These are phyloP conservation scores for Cheilosia pagana DNA, from an alignment of 2,888 invertebrate species.

Conservation along the genomic window DNA sequence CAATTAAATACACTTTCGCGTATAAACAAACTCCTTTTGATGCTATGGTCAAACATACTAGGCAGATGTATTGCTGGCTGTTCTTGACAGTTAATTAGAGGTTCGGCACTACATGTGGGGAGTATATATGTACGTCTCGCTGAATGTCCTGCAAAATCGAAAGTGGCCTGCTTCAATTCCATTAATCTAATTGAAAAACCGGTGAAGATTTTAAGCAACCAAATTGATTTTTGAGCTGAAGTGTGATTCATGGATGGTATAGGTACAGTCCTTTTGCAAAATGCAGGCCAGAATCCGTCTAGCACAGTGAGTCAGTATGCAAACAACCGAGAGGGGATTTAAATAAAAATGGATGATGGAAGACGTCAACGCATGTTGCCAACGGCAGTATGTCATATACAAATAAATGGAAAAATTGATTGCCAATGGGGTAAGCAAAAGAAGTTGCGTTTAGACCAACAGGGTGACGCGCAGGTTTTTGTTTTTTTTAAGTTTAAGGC, in stretches of 20 bases:
- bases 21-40: slow-evolving; percentile 14
- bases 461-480: slow-evolving; percentile 18
- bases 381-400: slow-evolving; percentile 48
- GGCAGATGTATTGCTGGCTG: slow-evolving; percentile 27
- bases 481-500: background rate
- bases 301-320: slow-evolving; percentile 13
- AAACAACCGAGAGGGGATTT: slow-evolving; percentile 52
- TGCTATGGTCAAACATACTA: slow-evolving; percentile 26
- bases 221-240: slow-evolving; percentile 71
- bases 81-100: slow-evolving; percentile 70
- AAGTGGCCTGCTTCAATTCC: slow-evolving; percentile 72
- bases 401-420: background rate
- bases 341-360: slow-evolving; percentile 65
- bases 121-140: background rate
- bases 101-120: background rate
- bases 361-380: slow-evolving; percentile 42
- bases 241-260: slow-evolving; percentile 32
- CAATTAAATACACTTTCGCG: slow-evolving; percentile 65
- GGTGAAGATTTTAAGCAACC: slow-evolving; percentile 55
- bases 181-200: slow-evolving; percentile 73
- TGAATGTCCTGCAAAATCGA: slow-evolving; percentile 10
- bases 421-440: slow-evolving; percentile 9
- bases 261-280: background rate
- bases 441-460: slow-evolving; percentile 1
- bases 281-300: background rate